Evolutionary conservation across 2,888 invertebrate genomes (phyloP).

Genomic region (Lissonota sp.): DNA sequence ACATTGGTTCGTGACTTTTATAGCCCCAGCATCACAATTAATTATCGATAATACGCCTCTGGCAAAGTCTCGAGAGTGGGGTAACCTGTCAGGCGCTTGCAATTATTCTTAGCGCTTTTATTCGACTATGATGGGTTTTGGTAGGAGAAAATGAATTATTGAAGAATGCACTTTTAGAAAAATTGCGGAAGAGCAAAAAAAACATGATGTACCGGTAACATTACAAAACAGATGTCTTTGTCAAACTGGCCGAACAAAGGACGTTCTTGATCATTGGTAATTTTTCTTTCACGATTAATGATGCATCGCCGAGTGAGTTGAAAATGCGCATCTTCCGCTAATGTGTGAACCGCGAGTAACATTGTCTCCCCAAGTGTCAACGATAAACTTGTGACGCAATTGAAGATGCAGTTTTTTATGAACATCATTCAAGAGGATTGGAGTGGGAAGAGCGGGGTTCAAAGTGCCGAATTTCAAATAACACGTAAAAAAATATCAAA

Average conservation of each 20-base stretch:
- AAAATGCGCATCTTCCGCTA: conserved; percentile 13
- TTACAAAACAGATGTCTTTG: conserved; percentile 17
- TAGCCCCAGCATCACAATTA: not conserved
- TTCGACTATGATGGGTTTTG: too few relatives aligned
- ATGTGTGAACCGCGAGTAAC: not conserved
- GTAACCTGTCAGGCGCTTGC: conserved; percentile 1
- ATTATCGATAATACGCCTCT: too few relatives aligned
- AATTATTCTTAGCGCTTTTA: conserved; percentile 24
- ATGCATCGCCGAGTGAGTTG: not conserved
- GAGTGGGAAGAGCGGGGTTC: too few relatives aligned
- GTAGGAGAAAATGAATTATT: not conserved
- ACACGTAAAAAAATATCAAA: too few relatives aligned
- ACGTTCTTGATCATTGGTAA: not conserved
- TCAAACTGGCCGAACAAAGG: conserved; percentile 16
- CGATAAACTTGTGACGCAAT: not conserved
- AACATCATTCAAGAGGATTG: too few relatives aligned
- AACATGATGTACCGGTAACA: conserved; percentile 11
- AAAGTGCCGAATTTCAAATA: too few relatives aligned
- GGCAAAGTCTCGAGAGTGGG: conserved; percentile 15
- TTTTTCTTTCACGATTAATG: conserved; percentile 5
- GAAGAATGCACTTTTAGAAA: not conserved
- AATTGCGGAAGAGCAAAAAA: not conserved
- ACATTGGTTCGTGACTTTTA: conserved; percentile 8
- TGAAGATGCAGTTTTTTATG: too few relatives aligned
- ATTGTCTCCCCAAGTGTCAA: conserved; percentile 15